phyloP scores from a whole-genome alignment of 92 coral and sea anemone species.

The Umimayanthus chanpuru region DNA sequence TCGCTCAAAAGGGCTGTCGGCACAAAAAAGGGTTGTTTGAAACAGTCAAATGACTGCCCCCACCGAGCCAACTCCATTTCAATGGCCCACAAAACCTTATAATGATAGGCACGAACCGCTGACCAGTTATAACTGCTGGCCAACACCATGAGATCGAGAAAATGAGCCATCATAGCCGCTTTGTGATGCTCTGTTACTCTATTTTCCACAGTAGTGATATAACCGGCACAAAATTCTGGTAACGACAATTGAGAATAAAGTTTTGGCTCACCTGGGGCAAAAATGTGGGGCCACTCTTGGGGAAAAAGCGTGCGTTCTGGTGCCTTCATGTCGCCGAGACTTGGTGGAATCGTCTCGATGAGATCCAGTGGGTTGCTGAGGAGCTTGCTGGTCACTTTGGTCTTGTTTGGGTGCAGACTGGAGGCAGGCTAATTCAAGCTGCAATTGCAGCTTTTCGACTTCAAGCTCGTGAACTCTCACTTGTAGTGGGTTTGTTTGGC shows the following conservation, averaged over 20 bases:
- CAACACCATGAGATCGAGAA: conserved; percentile 44
- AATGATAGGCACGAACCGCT: conserved; percentile 45
- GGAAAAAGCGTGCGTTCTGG: conserved; percentile 21
- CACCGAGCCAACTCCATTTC: conserved; percentile 38
- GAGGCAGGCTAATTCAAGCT: neutral
- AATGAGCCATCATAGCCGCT: conserved; percentile 14
- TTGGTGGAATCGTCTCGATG: conserved; percentile 5
- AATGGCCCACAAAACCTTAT: conserved; percentile 30
- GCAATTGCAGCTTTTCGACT: neutral
- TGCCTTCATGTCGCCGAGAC: conserved; percentile 32
- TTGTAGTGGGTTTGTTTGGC: neutral
- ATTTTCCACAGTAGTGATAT: neutral
- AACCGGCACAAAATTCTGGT: conserved; percentile 29
- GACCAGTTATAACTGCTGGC: conserved; percentile 47
- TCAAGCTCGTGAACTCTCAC: neutral
- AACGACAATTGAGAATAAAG: conserved; percentile 15
- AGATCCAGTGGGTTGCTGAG: neutral
- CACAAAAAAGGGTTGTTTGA: conserved; percentile 47
- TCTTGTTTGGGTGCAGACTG: neutral
- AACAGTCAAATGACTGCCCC: conserved; percentile 47
- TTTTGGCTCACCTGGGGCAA: conserved; percentile 51
- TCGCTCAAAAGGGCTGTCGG: conserved; percentile 41
- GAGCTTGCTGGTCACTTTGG: neutral
- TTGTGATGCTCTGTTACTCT: neutral
- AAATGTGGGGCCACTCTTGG: conserved; percentile 40